Evolutionary conservation across 2,888 invertebrate genomes (phyloP), one percentile per base, ranked within the genome.

Genomic region (Ceramica pisi): DNA sequence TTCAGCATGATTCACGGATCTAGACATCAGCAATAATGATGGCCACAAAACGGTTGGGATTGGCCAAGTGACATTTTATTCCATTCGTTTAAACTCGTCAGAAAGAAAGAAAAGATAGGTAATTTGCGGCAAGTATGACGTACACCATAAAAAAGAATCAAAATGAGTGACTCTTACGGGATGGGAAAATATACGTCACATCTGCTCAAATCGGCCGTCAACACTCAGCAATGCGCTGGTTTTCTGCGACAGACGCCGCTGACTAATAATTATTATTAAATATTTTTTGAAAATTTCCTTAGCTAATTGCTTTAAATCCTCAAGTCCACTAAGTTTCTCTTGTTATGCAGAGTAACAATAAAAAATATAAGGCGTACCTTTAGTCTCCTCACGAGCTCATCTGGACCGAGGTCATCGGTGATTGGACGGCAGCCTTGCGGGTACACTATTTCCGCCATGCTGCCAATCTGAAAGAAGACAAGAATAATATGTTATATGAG

Each of bases 381-480:
- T 61, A 99, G 97, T 89, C 99, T 97, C 81, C 99, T 97, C 88
- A 99, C 99, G 68, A 99, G 97, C 94, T 99, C 99, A 96, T 99
- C 99, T 44, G 99, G 98, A 78, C 99, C 98, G 76, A 99, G 97
- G 96, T 99, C 99, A 95, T 99, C 99, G 86, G 98, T 98, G 86
- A 99, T 98, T 82, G 99, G 99, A 90, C 99, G 98, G 96, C 99
- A 99, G 92, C 99, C 99, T 91, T 98, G 97, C 89, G 99, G 99
- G 96, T 99, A 99, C 90, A 98, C 97, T 94, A 99, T 98, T 95
- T 98, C 98, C 95, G 98, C 97, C 98, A 98, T 98, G 90, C 91
- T 96, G 96, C 94, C 94, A 94, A 94, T 93, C 96, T 96, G 88
- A 31, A 71, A 82, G 72, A 53, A 14, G 50, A 51, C 69, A 78